Evolutionary conservation across 2,113 vertebrate genomes (phyloP), one percentile per base, ranked within the genome.

Genomic region (Sciurus niger): DNA sequence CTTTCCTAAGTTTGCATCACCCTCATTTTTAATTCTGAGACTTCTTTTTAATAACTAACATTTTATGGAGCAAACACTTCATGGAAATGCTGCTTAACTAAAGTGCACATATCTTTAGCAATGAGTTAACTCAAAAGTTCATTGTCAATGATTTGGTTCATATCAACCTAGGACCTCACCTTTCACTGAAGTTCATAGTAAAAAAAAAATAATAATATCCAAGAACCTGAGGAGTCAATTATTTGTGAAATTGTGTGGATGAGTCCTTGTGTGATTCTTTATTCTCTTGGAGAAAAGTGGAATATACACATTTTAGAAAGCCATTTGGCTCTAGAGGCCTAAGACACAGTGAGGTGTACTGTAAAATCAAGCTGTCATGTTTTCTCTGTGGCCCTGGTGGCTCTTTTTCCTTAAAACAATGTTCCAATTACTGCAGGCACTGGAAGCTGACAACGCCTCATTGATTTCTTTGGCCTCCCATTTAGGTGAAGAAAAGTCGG

Each of bases 131-230:
- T 90, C 82, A 76, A 82, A 83, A 76, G 16, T 9, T 90, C 17
- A 83, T 85, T 93, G 74, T 65, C 30, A 76, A 90, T 28, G 60
- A 90, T 83, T 96, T 90, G 40, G 43, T 43, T 90, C 24, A 53
- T n/a, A 58, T 76, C 12, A 93, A 13, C 67, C 14, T 8, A 20
- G 10, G 46, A 73, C 25, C 67, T 55, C 78, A 89, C 34, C 79
- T 34, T 0, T 93, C 86, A 82, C 86, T 90, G 80, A 65, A 82
- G 68, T 70, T 83, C 1, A 68, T 10, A 53, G 22, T 76, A 85
- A 53, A 95, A 95, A 96, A 86, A 40, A 40, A 40, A 40, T 80
- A 90, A 80, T 74, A 82, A 77, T 93, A 82, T 77, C 24, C n/a
- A 86, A 40, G 67, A 40, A 70, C 82, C 73, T 80, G 22, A 68